Conservation (phyloP, 2,888 invertebrate species). For the Scotopteryx bipunctaria region DNA sequence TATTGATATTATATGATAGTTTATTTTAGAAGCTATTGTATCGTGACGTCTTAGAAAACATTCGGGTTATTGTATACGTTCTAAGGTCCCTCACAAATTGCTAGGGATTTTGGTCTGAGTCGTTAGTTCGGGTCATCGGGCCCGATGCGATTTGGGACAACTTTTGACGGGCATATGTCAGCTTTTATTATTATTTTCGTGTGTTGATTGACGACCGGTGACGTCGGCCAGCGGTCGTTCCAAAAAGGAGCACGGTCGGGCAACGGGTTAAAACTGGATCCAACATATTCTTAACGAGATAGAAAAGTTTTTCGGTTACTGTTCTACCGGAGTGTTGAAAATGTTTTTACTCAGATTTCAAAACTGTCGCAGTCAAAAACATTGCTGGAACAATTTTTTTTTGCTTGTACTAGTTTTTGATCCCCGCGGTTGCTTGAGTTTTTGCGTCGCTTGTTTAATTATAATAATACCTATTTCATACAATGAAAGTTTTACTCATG, state of each 20-base stretch:
- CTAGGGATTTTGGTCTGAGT: constrained; percentile 76
- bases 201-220: constrained; percentile 69
- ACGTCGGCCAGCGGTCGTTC: constrained; percentile 27
- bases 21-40: constrained; percentile 73
- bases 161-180: constrained; percentile 77
- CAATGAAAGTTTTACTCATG: no score
- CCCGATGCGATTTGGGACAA: constrained; percentile 80
- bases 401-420: no score
- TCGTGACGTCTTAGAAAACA: constrained; percentile 53
- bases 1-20: constrained; percentile 83
- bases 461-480: no score
- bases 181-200: constrained; percentile 63
- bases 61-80: constrained; percentile 39
- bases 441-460: no score
- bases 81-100: constrained; percentile 47
- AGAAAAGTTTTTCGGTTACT: not conserved
- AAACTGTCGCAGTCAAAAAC: no score
- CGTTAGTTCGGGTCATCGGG: constrained; percentile 80
- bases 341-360: not conserved
- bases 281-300: not conserved
- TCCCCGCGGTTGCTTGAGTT: no score
- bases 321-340: not conserved
- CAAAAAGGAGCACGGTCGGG: constrained; percentile 18
- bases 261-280: constrained; percentile 18
- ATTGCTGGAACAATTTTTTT: no score